Evolutionary conservation across 2,797 vertebrate species (phyloP).

Genomic region (Crenichthys baileyi): DNA sequence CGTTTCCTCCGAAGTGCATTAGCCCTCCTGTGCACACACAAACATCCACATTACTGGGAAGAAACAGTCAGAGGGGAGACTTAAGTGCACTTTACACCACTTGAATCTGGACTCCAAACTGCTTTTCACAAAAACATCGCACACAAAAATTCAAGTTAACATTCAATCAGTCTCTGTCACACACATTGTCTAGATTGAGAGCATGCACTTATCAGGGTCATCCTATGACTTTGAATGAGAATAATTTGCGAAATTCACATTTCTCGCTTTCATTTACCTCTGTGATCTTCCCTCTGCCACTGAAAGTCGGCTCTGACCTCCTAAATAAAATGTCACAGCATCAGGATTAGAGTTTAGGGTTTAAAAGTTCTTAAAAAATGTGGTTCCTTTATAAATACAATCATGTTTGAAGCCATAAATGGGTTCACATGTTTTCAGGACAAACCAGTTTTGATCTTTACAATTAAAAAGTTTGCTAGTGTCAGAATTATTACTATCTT

Average conservation of each 20-base stretch:
- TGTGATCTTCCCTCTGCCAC: slow-evolving; percentile 73
- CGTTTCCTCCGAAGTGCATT: slow-evolving; percentile 97
- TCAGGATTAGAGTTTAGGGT: background rate
- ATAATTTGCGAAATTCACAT: background rate
- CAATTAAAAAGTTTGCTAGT: background rate
- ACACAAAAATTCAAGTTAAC: slow-evolving; percentile 9
- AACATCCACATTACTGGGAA: slow-evolving; percentile 75
- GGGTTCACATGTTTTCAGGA: background rate
- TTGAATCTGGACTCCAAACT: slow-evolving; percentile 67
- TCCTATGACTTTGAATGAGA: background rate
- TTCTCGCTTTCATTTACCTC: slow-evolving; percentile 59
- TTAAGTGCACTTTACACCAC: slow-evolving; percentile 80
- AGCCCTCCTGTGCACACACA: slow-evolving; percentile 86
- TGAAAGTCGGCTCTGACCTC: slow-evolving; percentile 74
- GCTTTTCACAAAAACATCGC: slow-evolving; percentile 46
- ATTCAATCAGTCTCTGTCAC: slow-evolving; percentile 36
- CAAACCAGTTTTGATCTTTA: background rate
- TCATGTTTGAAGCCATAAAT: background rate
- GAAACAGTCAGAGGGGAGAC: slow-evolving; percentile 77
- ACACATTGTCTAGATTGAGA: slow-evolving; percentile 34
- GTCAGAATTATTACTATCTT: background rate
- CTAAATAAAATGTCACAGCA: slow-evolving; percentile 43
- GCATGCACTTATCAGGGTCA: slow-evolving; percentile 6
- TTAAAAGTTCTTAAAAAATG: background rate
- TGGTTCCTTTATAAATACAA: background rate